phyloP scores from a whole-genome alignment of 2,113 vertebrate species.

The Cyanocitta stelleri region DNA sequence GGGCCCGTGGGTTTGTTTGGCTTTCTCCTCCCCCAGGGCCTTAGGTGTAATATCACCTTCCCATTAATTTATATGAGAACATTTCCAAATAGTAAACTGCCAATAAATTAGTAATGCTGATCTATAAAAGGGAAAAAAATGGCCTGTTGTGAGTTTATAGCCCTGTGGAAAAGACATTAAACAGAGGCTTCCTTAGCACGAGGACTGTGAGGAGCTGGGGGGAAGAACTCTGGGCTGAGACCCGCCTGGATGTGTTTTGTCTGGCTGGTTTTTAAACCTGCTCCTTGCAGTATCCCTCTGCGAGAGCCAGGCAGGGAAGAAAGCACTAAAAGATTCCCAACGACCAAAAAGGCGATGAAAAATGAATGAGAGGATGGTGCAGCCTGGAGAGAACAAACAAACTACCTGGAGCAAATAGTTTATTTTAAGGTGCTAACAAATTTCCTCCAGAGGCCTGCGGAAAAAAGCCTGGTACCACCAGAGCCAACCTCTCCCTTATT shows the following conservation, averaged over 20 bases:
- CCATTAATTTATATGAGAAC: conserved; percentile 65
- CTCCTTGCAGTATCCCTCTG: background rate
- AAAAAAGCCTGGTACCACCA: background rate
- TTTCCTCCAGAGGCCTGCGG: conserved; percentile 21
- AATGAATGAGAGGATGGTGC: conserved; percentile 29
- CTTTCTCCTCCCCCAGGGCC: conserved; percentile 37
- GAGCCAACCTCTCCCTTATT: conserved; percentile 43
- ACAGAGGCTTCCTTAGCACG: background rate
- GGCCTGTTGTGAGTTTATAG: conserved; percentile 38
- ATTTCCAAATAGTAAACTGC: conserved; percentile 66
- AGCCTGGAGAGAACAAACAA: conserved; percentile 41
- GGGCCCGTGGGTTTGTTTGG: background rate
- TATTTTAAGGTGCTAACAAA: conserved; percentile 56
- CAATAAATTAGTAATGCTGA: conserved; percentile 66
- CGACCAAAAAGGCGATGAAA: background rate
- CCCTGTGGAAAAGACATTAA: conserved; percentile 31
- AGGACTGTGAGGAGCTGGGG: background rate
- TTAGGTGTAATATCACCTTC: conserved; percentile 38
- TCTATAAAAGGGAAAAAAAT: conserved; percentile 52
- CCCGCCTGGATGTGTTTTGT: background rate
- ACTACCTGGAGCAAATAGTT: conserved; percentile 37
- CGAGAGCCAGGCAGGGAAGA: background rate
- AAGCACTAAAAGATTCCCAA: background rate
- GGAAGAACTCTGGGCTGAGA: background rate
- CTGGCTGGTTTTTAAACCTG: background rate